Evolutionary conservation across 2,888 invertebrate genomes (phyloP).

Genomic region (Lasioglossum leucozonium): DNA sequence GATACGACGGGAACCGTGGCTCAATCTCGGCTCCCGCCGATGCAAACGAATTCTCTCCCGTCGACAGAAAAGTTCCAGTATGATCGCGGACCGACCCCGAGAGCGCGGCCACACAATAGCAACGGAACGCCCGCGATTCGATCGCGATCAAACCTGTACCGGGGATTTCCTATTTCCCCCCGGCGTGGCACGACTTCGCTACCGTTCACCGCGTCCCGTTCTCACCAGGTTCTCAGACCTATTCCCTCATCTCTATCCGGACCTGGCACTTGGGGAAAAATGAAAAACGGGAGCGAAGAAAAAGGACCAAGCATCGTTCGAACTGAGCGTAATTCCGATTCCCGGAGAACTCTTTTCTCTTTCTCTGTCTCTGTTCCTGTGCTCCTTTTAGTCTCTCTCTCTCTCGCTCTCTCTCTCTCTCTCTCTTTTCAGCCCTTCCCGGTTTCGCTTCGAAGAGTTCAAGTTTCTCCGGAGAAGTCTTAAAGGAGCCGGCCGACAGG

Average conservation of each 20-base stretch:
- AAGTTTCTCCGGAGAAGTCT: conserved; percentile 70
- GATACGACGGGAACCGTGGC: neutral
- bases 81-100: conserved; percentile 4
- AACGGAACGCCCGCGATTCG: conserved; percentile 38
- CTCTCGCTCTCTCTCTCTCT: neutral
- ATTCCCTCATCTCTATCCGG: neutral
- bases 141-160: conserved; percentile 42
- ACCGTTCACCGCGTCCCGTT: conserved; percentile 3
- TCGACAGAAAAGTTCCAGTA: conserved; percentile 19
- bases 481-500: conserved; percentile 71
- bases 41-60: conserved; percentile 29
- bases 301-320: conserved; percentile 39
- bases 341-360: conserved; percentile 30
- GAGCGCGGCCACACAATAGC: conserved; percentile 33
- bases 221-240: conserved; percentile 6
- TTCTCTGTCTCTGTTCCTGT: neutral
- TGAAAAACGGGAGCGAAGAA: conserved; percentile 24
- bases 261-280: conserved; percentile 13
- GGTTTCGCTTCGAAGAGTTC: conserved; percentile 18
- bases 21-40: conserved; percentile 34
- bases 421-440: neutral
- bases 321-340: conserved; percentile 68
- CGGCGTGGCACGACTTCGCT: conserved; percentile 38
- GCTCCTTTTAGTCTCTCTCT: neutral
- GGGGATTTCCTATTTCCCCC: conserved; percentile 47